Conservation (phyloP, 2,797 vertebrate genomes). For the Lacerta viridis region DNA sequence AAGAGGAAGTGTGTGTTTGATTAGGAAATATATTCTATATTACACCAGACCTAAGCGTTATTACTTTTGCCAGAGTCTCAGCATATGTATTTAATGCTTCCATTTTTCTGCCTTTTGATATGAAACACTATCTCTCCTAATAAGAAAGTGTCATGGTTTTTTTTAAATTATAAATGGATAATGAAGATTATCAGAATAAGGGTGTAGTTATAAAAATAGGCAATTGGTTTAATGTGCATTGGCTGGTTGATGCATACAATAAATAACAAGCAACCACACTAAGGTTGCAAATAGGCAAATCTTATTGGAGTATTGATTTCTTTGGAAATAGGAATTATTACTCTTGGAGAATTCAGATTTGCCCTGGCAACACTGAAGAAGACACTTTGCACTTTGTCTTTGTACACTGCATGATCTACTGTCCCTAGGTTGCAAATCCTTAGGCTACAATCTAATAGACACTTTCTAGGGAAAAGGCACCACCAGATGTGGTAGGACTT, state of each 20-base stretch:
- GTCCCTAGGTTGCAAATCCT: neutral
- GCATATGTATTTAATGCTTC: constrained; percentile 47
- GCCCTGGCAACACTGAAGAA: neutral
- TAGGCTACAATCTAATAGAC: too few species aligned
- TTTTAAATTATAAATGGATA: constrained; percentile 38
- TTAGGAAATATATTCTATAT: constrained; percentile 53
- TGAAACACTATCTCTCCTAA: constrained; percentile 48
- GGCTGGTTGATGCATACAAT: constrained; percentile 28
- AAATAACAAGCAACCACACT: constrained; percentile 25
- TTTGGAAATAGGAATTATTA: neutral
- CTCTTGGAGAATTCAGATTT: neutral
- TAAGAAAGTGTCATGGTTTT: constrained; percentile 50
- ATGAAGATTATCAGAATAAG: neutral
- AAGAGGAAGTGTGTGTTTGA: constrained; percentile 45
- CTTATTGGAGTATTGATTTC: constrained; percentile 6
- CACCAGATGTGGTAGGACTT: neutral
- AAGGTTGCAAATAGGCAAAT: constrained; percentile 19
- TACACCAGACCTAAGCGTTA: constrained; percentile 31
- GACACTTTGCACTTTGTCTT: neutral
- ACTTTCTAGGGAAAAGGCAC: neutral
- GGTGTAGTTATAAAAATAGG: constrained; percentile 12
- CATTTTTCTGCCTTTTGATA: constrained; percentile 32
- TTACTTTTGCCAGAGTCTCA: constrained; percentile 53
- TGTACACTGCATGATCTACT: neutral
- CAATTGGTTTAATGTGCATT: constrained; percentile 30